These are phyloP conservation scores for Anagyrus pseudococci DNA, from an alignment of 2,888 invertebrate species.

Conservation along the genomic window DNA sequence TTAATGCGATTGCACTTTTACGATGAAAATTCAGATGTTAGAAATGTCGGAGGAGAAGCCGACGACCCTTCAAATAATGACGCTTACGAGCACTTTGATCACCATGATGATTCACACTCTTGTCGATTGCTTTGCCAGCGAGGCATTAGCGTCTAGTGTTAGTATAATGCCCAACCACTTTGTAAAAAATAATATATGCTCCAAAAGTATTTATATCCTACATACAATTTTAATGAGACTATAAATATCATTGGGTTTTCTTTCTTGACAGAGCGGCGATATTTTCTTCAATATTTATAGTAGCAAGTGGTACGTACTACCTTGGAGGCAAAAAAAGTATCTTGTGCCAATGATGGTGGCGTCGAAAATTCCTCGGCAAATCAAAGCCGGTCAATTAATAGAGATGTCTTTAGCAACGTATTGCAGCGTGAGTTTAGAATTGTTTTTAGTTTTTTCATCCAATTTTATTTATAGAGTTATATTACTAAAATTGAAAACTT, in stretches of 20 bases:
- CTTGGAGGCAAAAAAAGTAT: neutral
- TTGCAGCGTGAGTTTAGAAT: slow-evolving; percentile 15
- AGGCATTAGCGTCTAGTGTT: slow-evolving; percentile 18
- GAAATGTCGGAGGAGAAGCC: neutral
- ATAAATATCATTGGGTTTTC: neutral
- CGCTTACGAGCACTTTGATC: slow-evolving; percentile 11
- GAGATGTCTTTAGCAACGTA: slow-evolving; percentile 16
- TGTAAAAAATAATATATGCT: neutral
- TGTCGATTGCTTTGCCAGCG: slow-evolving; percentile 24
- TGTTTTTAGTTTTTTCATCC: neutral
- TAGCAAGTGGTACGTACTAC: slow-evolving; percentile 13
- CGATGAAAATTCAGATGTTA: slow-evolving; percentile 24
- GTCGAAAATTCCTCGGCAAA: slow-evolving; percentile 11
- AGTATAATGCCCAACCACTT: neutral
- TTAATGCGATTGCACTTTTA: neutral
- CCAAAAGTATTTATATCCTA: neutral
- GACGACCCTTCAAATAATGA: neutral
- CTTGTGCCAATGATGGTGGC: slow-evolving; percentile 25
- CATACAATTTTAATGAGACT: neutral
- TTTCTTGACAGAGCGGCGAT: slow-evolving; percentile 12
- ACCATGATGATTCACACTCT: slow-evolving; percentile 19
- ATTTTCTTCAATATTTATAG: slow-evolving; percentile 23
- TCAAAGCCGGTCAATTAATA: slow-evolving; percentile 22
- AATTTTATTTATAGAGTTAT: too few relatives aligned
- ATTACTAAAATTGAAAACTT: too few relatives aligned